phyloP scores from a whole-genome alignment of 2,888 invertebrate genomes.

The Glomeris marginata region DNA sequence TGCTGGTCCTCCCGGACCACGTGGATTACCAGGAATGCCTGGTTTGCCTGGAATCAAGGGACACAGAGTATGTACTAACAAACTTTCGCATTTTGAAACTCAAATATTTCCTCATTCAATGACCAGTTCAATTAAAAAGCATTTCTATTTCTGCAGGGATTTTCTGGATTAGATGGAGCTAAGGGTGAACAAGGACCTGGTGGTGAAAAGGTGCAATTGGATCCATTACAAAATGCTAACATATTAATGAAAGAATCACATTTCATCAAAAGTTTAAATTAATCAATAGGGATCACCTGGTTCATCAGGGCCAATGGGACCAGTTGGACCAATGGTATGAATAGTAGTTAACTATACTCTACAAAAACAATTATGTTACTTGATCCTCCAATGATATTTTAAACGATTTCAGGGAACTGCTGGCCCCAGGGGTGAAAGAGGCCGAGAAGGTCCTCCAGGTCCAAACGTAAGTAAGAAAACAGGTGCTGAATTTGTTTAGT shows the following conservation, averaged over 20 bases:
- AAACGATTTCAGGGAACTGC: conserved; percentile 47
- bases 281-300: conserved; percentile 19
- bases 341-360: neutral
- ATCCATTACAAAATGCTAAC: neutral
- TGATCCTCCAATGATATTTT: neutral
- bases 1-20: conserved; percentile 52
- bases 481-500: neutral
- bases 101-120: no score
- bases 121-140: neutral
- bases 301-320: conserved; percentile 16
- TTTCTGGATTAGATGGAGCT: conserved; percentile 58
- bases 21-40: conserved; percentile 58
- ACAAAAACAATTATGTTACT: neutral
- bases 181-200: conserved; percentile 62
- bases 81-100: no score
- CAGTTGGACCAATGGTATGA: conserved; percentile 47
- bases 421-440: conserved; percentile 67
- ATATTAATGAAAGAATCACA: conserved; percentile 2
- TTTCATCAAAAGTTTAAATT: neutral
- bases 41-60: conserved; percentile 70
- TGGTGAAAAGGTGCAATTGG: conserved; percentile 52
- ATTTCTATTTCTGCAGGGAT: conserved; percentile 31
- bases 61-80: conserved; percentile 43
- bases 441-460: conserved; percentile 62
- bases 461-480: conserved; percentile 33